Base-by-base conservation (phyloP, 2,888 invertebrate species). In the Argyra leucocephala region DNA sequence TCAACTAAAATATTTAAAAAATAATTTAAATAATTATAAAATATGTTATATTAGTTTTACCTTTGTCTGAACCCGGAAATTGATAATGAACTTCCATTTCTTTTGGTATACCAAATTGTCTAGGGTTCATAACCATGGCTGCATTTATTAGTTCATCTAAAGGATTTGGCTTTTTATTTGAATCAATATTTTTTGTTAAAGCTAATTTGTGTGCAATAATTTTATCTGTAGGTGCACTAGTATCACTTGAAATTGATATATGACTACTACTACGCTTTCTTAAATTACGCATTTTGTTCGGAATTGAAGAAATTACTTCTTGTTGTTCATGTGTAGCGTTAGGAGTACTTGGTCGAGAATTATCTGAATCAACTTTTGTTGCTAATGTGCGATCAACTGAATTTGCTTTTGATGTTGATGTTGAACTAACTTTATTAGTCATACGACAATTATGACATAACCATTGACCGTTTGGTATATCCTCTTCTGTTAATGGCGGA, bases 401-500 rank as follows among this genome's bases (percentile, higher is more conserved):
- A 71, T 71, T 81, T 76, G 76, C 82, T 81, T 69, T 82, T 69
- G 70, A 84, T 82, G 67, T 81, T 24, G 71, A 69, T 4, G 76
- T 23, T 15, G 59, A 12, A 59, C 6, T 23, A 5, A 59, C 72
- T 65, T 76, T 78, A 57, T 75, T 70, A 1, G 74, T 75, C 79
- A 78, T 79, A 15, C 76, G 83, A 76, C 96, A 96, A 71, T 89
- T 87, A 72, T 91, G 90, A 74, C 96, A 96, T 69, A 93, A 79
- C 95, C 96, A 97, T 77, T 93, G 88, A 0, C 96, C 95, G 62
- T 85, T 83, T 0, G 96, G 96, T 70, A 96, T 90, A 75, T 95
- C 93, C 70, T 88, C 87, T 74, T 91, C 91, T 67, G 90, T 90
- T 65, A 98, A 79, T 0, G 97, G 96, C 2, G 97, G 98, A 81